phyloP scores from a whole-genome alignment of 2,888 invertebrate genomes.

The Hydrotaea diabolus region DNA sequence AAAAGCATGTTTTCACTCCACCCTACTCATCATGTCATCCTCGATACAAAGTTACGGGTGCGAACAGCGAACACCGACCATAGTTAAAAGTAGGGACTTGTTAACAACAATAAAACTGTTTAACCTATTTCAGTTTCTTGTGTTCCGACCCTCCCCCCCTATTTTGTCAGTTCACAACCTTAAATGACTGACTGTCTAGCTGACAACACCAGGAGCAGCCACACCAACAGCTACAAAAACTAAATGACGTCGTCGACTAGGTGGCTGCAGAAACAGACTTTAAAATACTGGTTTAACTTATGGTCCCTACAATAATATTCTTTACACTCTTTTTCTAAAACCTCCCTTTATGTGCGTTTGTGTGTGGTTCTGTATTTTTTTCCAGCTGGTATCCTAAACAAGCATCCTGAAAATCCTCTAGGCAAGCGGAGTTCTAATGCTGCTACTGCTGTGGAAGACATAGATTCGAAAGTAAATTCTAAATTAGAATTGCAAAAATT shows the following conservation, averaged over 20 bases:
- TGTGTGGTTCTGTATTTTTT: slow-evolving; percentile 26
- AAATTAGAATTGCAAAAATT: slow-evolving; percentile 77
- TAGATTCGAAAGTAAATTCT: slow-evolving; percentile 70
- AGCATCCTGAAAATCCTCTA: slow-evolving; percentile 50
- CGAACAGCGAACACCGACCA: not conserved
- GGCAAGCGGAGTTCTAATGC: slow-evolving; percentile 50
- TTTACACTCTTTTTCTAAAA: slow-evolving; percentile 9
- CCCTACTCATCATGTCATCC: no score
- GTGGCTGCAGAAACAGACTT: slow-evolving; percentile 45
- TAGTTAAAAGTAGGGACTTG: not conserved
- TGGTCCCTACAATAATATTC: slow-evolving; percentile 5
- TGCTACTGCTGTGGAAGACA: slow-evolving; percentile 38
- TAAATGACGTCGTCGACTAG: not conserved
- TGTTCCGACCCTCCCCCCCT: not conserved
- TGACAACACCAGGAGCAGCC: slow-evolving; percentile 16
- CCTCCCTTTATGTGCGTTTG: not conserved
- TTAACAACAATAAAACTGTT: slow-evolving; percentile 37
- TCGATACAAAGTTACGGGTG: no score
- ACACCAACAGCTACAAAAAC: slow-evolving; percentile 37
- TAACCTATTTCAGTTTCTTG: slow-evolving; percentile 14
- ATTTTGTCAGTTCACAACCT: not conserved
- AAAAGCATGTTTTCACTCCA: no score
- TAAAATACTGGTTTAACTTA: not conserved
- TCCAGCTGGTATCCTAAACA: slow-evolving; percentile 49
- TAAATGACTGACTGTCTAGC: slow-evolving; percentile 23